Conservation (phyloP, 1,140 invertebrate species). For the Apis dorsata region DNA sequence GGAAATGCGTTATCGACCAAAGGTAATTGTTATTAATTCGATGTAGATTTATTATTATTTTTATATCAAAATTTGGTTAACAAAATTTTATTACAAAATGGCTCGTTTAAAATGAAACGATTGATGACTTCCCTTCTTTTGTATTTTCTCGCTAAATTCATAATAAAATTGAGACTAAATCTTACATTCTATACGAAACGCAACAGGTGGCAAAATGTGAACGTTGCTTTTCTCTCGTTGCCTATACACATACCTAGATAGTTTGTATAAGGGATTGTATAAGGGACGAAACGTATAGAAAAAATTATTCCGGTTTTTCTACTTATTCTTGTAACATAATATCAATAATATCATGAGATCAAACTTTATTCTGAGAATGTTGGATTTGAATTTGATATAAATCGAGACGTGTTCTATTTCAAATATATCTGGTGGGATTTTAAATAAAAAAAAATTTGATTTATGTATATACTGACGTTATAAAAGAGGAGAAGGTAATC, state of each 20-base stretch:
- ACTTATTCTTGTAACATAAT: background rate
- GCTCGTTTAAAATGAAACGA: too few relatives aligned
- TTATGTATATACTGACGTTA: background rate
- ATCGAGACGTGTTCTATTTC: background rate
- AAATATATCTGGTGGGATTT: background rate
- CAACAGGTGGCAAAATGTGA: slow-evolving; percentile 21
- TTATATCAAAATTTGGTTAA: too few relatives aligned
- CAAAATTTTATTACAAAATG: too few relatives aligned
- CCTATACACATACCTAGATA: background rate
- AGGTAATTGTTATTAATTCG: slow-evolving; percentile 25
- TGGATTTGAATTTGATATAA: too few relatives aligned
- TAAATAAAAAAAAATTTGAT: background rate
- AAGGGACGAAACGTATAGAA: background rate
- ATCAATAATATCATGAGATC: background rate
- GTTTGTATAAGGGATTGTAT: background rate
- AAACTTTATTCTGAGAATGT: background rate
- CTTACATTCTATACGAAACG: background rate
- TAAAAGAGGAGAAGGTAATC: background rate
- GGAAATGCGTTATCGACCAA: background rate
- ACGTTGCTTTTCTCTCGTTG: too few relatives aligned
- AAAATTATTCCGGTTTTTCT: background rate
- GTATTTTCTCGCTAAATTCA: background rate
- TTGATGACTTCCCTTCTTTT: background rate
- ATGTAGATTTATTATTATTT: background rate
- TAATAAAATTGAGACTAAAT: background rate